Evolutionary conservation across 2,797 vertebrate genomes (phyloP).

Genomic region (Gymnocypris eckloni): DNA sequence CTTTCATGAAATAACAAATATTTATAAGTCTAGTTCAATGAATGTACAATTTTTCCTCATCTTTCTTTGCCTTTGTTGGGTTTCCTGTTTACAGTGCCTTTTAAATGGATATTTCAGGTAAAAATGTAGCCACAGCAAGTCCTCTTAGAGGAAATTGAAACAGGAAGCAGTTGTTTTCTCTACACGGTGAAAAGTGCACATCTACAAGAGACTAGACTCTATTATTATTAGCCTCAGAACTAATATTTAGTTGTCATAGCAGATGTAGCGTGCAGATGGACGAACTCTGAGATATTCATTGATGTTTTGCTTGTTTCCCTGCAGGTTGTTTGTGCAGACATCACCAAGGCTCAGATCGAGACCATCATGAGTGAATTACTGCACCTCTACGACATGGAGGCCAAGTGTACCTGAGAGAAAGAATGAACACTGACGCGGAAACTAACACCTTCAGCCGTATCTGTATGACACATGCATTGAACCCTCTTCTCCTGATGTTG

Average conservation of each 20-base stretch:
- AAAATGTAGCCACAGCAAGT: neutral
- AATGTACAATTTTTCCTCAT: neutral
- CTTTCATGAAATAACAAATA: neutral
- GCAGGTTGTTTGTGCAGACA: conserved; percentile 85
- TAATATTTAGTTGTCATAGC: conserved; percentile 6
- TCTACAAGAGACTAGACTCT: neutral
- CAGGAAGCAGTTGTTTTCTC: neutral
- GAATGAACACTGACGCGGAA: conserved; percentile 24
- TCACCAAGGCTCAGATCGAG: conserved; percentile 82
- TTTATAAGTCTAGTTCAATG: neutral
- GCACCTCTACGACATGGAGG: conserved; percentile 88
- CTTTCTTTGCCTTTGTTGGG: neutral
- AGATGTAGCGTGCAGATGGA: neutral
- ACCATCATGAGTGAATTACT: conserved; percentile 85
- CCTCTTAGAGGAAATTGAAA: neutral
- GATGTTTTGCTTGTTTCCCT: conserved; percentile 30
- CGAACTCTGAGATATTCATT: neutral
- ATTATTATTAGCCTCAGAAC: conserved; percentile 10
- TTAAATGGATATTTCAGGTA: neutral
- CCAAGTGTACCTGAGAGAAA: conserved; percentile 81
- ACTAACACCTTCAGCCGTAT: neutral
- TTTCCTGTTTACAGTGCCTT: neutral
- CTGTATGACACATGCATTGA: neutral
- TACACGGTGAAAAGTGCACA: neutral
- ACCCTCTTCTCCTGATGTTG: neutral